phyloP scores from a whole-genome alignment of 2,113 vertebrate species.

The Jaculus jaculus region DNA sequence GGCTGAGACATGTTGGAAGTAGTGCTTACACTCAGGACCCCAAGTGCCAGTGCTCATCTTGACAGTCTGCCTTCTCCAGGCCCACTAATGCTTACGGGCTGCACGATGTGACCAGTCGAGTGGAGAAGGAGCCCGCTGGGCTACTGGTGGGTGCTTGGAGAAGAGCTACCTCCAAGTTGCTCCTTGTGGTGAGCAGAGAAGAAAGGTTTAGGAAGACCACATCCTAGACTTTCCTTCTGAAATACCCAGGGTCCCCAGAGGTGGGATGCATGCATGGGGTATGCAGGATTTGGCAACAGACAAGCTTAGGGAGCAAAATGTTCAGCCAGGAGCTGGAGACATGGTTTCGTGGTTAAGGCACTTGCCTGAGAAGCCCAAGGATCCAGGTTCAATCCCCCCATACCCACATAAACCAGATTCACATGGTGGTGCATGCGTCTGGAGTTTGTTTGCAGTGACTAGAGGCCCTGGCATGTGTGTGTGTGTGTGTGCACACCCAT shows the following conservation, averaged over 20 bases:
- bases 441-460: too few species aligned
- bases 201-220: background rate
- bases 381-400: too few species aligned
- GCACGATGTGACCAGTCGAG: background rate
- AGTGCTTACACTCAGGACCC: background rate
- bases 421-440: too few species aligned
- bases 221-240: background rate
- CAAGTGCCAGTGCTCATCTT: background rate
- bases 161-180: background rate
- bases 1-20: background rate
- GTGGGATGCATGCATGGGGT: background rate
- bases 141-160: background rate
- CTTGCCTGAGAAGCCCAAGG: too few species aligned
- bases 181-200: background rate
- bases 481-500: too few species aligned
- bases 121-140: background rate
- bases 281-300: background rate
- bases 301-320: background rate
- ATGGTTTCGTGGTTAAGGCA: too few species aligned
- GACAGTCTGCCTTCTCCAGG: background rate
- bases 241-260: background rate
- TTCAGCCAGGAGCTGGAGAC: too few species aligned
- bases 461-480: too few species aligned
- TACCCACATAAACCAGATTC: too few species aligned
- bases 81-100: background rate